phyloP scores from a whole-genome alignment of 2,888 invertebrate species.

The Asteroscopus sphinx region DNA sequence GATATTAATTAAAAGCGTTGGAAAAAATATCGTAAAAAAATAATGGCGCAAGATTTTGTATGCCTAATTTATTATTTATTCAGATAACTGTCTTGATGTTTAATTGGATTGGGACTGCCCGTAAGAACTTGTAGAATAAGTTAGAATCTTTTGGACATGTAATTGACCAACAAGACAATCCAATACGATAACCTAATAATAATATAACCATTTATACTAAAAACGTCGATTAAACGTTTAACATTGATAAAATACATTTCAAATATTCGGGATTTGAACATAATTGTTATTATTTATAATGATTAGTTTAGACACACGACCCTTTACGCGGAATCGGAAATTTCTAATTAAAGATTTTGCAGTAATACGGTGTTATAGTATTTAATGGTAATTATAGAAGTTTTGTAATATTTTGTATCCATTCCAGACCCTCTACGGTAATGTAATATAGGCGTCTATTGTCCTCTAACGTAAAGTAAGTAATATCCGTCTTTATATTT shows the following conservation, averaged over 20 bases:
- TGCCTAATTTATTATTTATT: background rate
- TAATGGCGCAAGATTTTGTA: background rate
- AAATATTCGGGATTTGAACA: constrained; percentile 75
- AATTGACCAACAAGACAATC: constrained; percentile 38
- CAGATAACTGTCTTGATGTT: background rate
- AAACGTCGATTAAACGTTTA: constrained; percentile 51
- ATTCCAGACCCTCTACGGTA: constrained; percentile 82
- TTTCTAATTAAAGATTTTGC: constrained; percentile 40
- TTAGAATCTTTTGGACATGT: constrained; percentile 2
- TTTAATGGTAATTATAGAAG: constrained; percentile 64
- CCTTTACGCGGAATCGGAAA: constrained; percentile 41
- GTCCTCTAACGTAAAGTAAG: constrained; percentile 80
- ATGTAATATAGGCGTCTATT: constrained; percentile 85
- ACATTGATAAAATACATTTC: constrained; percentile 63
- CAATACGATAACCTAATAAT: constrained; percentile 52
- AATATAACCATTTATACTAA: constrained; percentile 57
- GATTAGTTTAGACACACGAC: constrained; percentile 63
- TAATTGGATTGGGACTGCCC: background rate
- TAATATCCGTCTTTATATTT: constrained; percentile 86
- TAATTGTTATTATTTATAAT: constrained; percentile 75
- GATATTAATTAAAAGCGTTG: background rate
- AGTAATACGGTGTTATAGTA: constrained; percentile 55
- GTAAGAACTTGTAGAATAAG: background rate
- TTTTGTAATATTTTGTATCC: constrained; percentile 88
- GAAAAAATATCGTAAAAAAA: background rate